A percentile compares a stretch with the other conserved stretches of the same genome.
These are phyloP conservation scores for Andrena marginata DNA, from an alignment of 2,888 invertebrate genomes.

Conservation along the genomic window DNA sequence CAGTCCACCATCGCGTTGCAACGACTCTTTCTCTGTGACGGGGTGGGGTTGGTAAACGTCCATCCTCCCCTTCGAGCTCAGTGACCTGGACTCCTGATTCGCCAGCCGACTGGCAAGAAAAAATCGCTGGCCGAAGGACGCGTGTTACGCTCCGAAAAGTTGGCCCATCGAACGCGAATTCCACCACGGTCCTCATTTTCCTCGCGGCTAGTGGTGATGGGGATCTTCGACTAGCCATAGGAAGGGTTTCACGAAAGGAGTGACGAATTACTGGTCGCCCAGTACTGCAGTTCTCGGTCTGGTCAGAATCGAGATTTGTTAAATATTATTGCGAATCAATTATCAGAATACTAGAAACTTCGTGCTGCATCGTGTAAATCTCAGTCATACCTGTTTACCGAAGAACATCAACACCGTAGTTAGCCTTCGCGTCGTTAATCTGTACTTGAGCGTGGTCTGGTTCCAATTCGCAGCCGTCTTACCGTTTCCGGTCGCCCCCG, in stretches of 20 bases:
- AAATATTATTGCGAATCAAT: not conserved
- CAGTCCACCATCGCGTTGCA: slow-evolving; percentile 29
- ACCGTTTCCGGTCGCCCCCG: not conserved
- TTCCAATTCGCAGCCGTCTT: not conserved
- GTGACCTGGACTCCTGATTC: slow-evolving; percentile 64
- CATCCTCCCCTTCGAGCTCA: slow-evolving; percentile 15
- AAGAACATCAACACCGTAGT: not conserved
- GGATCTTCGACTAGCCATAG: not conserved
- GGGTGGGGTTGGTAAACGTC: slow-evolving; percentile 23
- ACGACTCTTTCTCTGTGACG: not conserved
- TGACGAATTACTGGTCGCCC: slow-evolving; percentile 9
- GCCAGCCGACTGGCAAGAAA: slow-evolving; percentile 10
- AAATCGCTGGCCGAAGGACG: not conserved
- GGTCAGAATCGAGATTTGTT: too few relatives aligned
- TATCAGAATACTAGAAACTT: not conserved
- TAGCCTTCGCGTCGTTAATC: not conserved
- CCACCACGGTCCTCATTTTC: not conserved
- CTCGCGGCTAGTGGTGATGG: not conserved
- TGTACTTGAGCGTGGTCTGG: not conserved
- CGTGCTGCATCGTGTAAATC: not conserved
- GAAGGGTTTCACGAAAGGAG: not conserved
- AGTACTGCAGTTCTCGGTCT: too few relatives aligned
- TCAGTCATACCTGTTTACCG: slow-evolving; percentile 10
- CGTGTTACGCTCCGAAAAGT: slow-evolving; percentile 5
- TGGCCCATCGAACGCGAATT: slow-evolving; percentile 3